Base-by-base conservation (phyloP, 2,888 invertebrate species). In the Sturmia bella region DNA sequence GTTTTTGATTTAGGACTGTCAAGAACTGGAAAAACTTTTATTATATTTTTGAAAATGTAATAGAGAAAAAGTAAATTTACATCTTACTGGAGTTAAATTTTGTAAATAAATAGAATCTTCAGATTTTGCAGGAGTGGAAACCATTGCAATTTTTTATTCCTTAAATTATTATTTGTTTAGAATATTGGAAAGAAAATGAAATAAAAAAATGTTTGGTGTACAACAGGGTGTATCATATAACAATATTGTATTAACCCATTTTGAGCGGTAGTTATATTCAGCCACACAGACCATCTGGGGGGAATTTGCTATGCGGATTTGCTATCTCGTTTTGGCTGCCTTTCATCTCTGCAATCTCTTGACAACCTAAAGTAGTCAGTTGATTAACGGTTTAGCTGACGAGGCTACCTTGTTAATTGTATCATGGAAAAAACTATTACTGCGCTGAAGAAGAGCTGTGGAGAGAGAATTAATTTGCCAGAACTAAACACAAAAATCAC, bases 41-140 rank as follows among this genome's bases (percentile, higher is more conserved):
- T 41, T 43, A 41, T 24, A 13, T 2, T n/a, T n/a, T 19, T 15
- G 5, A 57, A 56, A 3, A 24, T 15, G 13, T 13, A 59, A 12
- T 6, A 9, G 19, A 6, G 1, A 1, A 9, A 11, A 9, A 52
- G 3, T n/a, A 43, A 17, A 85, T 85, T 87, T 84, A 89, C 89
- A 88, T 37, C 87, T 85, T 15, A 89, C 86, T 7, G 89, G 89
- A 0, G 89, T 89, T 54, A 89, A 76, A 21, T 27, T 66, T 21
- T 77, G 45, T 3, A 41, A 56, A 15, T 43, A 15, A 43, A 39
- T 78, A 9, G 24, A 11, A 15, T 61, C 52, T 6, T 15, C 12
- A 2, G 41, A 19, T 41, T 79, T 84, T 27, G 59, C 50, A 37
- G 85, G 85, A 37, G 85, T 84, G 17, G 59, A 52, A n/a, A 52